phyloP scores from a whole-genome alignment of 2,113 vertebrate species.

The Hyperopisus bebe region DNA sequence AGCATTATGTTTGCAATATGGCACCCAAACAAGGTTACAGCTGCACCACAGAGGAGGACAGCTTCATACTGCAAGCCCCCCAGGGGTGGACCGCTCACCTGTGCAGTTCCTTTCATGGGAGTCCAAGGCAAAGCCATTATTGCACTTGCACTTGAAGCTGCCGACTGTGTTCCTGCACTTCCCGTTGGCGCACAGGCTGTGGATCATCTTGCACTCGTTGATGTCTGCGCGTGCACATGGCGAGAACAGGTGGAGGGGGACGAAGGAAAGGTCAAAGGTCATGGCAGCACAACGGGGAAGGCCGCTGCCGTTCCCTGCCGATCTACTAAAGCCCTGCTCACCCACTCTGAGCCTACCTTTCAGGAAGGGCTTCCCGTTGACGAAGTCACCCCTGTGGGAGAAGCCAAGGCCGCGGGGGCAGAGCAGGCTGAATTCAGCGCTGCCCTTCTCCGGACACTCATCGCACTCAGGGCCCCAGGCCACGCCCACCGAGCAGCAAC shows the following conservation, averaged over 20 bases:
- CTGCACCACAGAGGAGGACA: neutral
- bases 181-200: slow-evolving; percentile 84
- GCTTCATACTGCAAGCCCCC: neutral
- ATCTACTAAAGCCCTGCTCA: neutral
- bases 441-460: slow-evolving; percentile 74
- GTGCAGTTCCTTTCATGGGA: slow-evolving; percentile 93
- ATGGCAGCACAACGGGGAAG: neutral
- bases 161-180: slow-evolving; percentile 95
- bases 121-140: slow-evolving; percentile 88
- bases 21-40: neutral
- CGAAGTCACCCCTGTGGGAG: slow-evolving; percentile 76
- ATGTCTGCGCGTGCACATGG: slow-evolving; percentile 65
- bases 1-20: neutral
- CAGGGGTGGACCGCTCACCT: slow-evolving; percentile 56
- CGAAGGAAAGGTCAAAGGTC: neutral
- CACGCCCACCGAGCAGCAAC: slow-evolving; percentile 90
- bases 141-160: slow-evolving; percentile 91
- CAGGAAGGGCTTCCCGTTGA: slow-evolving; percentile 85
- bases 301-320: neutral
- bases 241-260: slow-evolving; percentile 28
- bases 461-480: slow-evolving; percentile 94
- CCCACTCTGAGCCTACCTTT: slow-evolving; percentile 63
- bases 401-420: slow-evolving; percentile 89
- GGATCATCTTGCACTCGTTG: slow-evolving; percentile 97
- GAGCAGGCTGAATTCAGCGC: slow-evolving; percentile 70